Conservation (phyloP, 1,140 invertebrate species). For the Ruditapes philippinarum region DNA sequence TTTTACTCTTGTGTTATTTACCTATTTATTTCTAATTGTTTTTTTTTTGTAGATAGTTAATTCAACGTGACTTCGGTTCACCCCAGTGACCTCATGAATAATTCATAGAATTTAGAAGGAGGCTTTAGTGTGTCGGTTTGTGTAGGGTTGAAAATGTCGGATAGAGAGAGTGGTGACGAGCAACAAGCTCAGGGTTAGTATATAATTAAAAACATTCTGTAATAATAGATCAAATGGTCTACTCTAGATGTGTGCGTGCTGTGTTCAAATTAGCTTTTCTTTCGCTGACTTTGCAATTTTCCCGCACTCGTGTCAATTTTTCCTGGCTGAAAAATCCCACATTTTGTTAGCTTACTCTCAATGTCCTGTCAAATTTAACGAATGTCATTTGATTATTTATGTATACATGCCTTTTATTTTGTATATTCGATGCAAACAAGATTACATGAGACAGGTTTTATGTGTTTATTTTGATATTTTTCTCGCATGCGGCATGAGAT, state of each 20-base stretch:
- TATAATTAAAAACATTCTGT: not conserved
- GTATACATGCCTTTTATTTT: not conserved
- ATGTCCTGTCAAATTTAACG: not conserved
- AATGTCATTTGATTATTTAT: not conserved
- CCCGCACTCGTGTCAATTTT: slow-evolving; percentile 57
- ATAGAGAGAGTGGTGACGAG: slow-evolving; percentile 84
- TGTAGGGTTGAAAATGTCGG: slow-evolving; percentile 84
- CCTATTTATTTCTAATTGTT: not conserved
- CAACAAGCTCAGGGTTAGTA: slow-evolving; percentile 80
- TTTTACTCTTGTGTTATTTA: too few relatives aligned
- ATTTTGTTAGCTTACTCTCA: not conserved
- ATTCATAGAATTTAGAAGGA: slow-evolving; percentile 83
- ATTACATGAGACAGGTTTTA: not conserved
- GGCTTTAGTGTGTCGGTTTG: slow-evolving; percentile 77
- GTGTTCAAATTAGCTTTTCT: slow-evolving; percentile 14
- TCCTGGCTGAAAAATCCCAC: not conserved
- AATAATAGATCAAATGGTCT: not conserved
- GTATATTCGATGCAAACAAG: not conserved
- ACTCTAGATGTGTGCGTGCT: not conserved
- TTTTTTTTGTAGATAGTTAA: not conserved
- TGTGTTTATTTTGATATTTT: not conserved
- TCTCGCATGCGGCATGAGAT: not conserved
- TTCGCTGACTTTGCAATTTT: slow-evolving; percentile 63
- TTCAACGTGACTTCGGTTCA: slow-evolving; percentile 1
- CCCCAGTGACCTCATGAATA: slow-evolving; percentile 80